Evolutionary conservation across 1,140 invertebrate genomes (phyloP).

Genomic region (Oryctes rhinoceros): DNA sequence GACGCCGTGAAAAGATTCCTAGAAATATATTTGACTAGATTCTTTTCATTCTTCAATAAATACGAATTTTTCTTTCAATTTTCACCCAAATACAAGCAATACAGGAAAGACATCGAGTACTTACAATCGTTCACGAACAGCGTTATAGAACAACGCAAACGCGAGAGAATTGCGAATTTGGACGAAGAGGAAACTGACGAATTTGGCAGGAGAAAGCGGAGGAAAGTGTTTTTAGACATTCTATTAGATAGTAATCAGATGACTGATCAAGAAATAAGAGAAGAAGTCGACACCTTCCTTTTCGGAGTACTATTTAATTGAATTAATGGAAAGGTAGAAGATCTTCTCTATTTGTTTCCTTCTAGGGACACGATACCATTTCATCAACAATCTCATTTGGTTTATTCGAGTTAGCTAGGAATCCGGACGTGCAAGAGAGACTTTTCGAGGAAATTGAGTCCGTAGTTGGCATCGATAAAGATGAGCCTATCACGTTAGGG

Average conservation of each 20-base stretch:
- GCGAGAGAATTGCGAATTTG: background rate
- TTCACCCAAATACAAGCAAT: slow-evolving; percentile 3
- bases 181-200: slow-evolving; percentile 13
- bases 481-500: slow-evolving; percentile 64
- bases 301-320: slow-evolving; percentile 4
- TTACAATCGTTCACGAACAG: background rate
- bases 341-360: background rate
- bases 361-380: slow-evolving; percentile 37
- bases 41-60: slow-evolving; percentile 30
- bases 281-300: slow-evolving; percentile 37
- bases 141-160: slow-evolving; percentile 16
- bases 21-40: slow-evolving; percentile 32
- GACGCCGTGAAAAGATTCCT: slow-evolving; percentile 28
- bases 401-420: slow-evolving; percentile 14
- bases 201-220: slow-evolving; percentile 18
- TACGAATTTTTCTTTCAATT: slow-evolving; percentile 36
- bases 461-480: slow-evolving; percentile 65
- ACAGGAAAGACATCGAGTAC: background rate
- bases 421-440: slow-evolving; percentile 24
- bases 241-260: background rate
- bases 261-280: slow-evolving; percentile 27
- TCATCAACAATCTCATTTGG: slow-evolving; percentile 17
- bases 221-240: slow-evolving; percentile 35
- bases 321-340: no score
- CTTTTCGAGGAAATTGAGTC: slow-evolving; percentile 64